Evolutionary conservation across 2,797 vertebrate species (phyloP).

Genomic region (Sebastes diploproa): DNA sequence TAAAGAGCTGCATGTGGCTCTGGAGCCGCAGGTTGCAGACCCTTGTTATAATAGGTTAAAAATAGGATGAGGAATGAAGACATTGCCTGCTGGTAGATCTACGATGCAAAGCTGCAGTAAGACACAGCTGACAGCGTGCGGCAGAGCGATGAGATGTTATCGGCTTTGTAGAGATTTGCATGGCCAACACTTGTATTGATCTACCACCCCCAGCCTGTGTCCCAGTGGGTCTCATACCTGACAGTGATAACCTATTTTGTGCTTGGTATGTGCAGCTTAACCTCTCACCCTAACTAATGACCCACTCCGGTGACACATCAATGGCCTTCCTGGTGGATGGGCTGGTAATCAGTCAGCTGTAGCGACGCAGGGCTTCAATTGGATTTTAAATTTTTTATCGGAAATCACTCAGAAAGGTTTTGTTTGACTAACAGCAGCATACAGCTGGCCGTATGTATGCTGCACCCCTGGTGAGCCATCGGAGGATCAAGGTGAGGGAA

Average conservation of each 20-base stretch:
- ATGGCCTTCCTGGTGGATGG: not conserved
- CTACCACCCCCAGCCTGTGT: too few relatives aligned
- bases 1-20: too few relatives aligned
- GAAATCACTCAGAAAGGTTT: not conserved
- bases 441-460: not conserved
- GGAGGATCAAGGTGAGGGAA: not conserved
- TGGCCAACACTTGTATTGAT: conserved; percentile 9
- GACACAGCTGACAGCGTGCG: not conserved
- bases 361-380: too few relatives aligned
- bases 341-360: not conserved
- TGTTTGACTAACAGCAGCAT: not conserved
- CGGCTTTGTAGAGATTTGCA: not conserved
- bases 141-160: not conserved
- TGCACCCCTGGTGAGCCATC: not conserved
- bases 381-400: not conserved
- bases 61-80: not conserved
- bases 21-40: too few relatives aligned
- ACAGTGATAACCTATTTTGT: not conserved
- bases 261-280: not conserved
- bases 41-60: not conserved
- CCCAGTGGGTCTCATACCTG: not conserved
- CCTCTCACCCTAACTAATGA: conserved; percentile 7
- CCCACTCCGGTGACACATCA: not conserved
- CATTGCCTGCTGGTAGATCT: not conserved
- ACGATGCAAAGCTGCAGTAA: not conserved